Percentiles rank a stretch among this genome's conserved stretches.
Conservation (phyloP, 2,797 vertebrate genomes). For the Macroramphosus scolopax region DNA sequence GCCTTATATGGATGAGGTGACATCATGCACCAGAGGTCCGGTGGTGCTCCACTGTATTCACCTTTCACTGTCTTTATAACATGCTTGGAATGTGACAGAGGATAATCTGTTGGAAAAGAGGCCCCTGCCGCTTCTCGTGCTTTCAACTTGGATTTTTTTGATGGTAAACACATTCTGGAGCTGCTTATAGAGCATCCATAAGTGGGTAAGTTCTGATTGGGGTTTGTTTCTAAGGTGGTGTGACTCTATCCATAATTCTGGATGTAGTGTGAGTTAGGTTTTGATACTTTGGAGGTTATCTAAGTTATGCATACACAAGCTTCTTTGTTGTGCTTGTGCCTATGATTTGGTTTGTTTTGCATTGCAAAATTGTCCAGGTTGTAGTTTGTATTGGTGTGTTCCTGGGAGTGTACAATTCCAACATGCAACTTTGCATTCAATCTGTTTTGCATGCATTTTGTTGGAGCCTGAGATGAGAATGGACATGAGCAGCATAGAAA, state of each 20-base stretch:
- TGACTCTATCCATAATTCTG: neutral
- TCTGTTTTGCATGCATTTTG: constrained; percentile 66
- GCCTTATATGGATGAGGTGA: constrained; percentile 80
- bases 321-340: constrained; percentile 9
- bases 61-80: constrained; percentile 79
- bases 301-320: constrained; percentile 17
- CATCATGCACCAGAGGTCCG: constrained; percentile 78
- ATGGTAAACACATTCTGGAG: constrained; percentile 8
- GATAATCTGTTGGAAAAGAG: constrained; percentile 62
- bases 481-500: constrained; percentile 70
- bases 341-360: constrained; percentile 57
- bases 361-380: constrained; percentile 57
- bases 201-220: constrained; percentile 64
- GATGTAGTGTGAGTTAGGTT: neutral
- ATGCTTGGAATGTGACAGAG: constrained; percentile 72
- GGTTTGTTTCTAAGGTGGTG: constrained; percentile 16
- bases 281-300: constrained; percentile 4
- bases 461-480: constrained; percentile 50
- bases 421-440: constrained; percentile 47
- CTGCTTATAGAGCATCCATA: constrained; percentile 36
- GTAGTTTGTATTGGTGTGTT: constrained; percentile 20
- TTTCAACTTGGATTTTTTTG: constrained; percentile 45
- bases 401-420: constrained; percentile 26
- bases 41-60: constrained; percentile 74
- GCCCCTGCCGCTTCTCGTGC: constrained; percentile 42